These are phyloP conservation scores for Drosophila asahinai DNA, from an alignment of 1,140 invertebrate genomes.

Conservation along the genomic window DNA sequence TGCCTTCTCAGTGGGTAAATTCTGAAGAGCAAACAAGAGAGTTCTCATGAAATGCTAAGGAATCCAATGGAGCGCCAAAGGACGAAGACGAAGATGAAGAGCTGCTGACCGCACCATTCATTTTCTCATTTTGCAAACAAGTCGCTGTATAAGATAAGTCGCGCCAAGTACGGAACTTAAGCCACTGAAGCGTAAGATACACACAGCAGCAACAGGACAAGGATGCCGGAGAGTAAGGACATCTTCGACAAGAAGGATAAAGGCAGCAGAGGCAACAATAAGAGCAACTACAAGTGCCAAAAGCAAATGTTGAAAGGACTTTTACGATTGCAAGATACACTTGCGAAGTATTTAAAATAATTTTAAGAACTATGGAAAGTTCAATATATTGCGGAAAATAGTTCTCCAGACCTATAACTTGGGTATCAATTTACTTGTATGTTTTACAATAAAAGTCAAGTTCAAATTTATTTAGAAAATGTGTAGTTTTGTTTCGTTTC, in stretches of 20 bases:
- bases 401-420: neutral
- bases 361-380: neutral
- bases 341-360: neutral
- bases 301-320: neutral
- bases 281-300: slow-evolving; percentile 24
- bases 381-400: neutral
- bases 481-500: too few species aligned
- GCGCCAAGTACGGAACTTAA: slow-evolving; percentile 76
- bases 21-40: slow-evolving; percentile 10
- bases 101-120: slow-evolving; percentile 80
- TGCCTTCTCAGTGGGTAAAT: slow-evolving; percentile 5
- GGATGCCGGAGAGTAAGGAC: neutral
- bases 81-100: slow-evolving; percentile 33
- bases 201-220: slow-evolving; percentile 54
- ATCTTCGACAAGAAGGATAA: slow-evolving; percentile 10
- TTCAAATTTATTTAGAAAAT: neutral
- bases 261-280: slow-evolving; percentile 1
- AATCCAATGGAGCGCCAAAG: slow-evolving; percentile 32
- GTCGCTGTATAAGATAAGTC: slow-evolving; percentile 78
- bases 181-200: slow-evolving; percentile 77
- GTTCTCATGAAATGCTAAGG: slow-evolving; percentile 19
- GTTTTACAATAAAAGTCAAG: neutral
- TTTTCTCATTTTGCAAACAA: slow-evolving; percentile 80
- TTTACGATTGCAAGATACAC: slow-evolving; percentile 9
- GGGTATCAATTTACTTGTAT: neutral